These are phyloP conservation scores for Laothoe populi DNA, from an alignment of 2,888 invertebrate genomes.

Conservation along the genomic window DNA sequence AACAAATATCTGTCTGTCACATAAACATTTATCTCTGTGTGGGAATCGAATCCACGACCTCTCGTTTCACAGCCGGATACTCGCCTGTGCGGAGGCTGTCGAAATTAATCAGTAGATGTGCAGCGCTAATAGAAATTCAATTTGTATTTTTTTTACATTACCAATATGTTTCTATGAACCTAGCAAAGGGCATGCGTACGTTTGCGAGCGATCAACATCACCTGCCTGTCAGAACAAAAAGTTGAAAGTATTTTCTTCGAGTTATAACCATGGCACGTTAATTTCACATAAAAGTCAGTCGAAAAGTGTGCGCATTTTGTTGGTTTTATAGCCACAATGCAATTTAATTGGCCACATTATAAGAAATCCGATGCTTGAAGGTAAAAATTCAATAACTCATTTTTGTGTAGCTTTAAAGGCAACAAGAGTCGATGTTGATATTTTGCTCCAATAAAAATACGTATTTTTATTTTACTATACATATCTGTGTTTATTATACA, in stretches of 20 bases:
- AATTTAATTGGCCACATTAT: conserved; percentile 54
- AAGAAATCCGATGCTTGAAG: conserved; percentile 41
- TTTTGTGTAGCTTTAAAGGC: not conserved
- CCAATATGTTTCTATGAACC: not conserved
- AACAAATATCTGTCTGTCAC: no score
- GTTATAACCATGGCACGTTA: conserved; percentile 10
- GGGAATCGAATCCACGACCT: no score
- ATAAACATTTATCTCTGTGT: no score
- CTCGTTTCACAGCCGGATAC: no score
- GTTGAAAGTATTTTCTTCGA: not conserved
- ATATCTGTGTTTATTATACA: no score
- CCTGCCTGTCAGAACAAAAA: conserved; percentile 2
- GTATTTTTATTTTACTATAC: not conserved
- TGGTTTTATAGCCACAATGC: conserved; percentile 18
- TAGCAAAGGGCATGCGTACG: not conserved
- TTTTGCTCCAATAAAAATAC: not conserved
- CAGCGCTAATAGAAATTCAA: no score
- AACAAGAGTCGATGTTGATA: not conserved
- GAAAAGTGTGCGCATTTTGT: conserved; percentile 17
- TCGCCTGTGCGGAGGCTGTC: no score
- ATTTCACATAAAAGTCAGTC: conserved; percentile 6
- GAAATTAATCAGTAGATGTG: no score
- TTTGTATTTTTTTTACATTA: not conserved
- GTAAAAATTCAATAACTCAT: conserved; percentile 24
- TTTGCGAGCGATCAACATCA: not conserved